These are phyloP conservation scores for Leptinotarsa haldemani DNA, from an alignment of 2,888 invertebrate species.

Conservation along the genomic window DNA sequence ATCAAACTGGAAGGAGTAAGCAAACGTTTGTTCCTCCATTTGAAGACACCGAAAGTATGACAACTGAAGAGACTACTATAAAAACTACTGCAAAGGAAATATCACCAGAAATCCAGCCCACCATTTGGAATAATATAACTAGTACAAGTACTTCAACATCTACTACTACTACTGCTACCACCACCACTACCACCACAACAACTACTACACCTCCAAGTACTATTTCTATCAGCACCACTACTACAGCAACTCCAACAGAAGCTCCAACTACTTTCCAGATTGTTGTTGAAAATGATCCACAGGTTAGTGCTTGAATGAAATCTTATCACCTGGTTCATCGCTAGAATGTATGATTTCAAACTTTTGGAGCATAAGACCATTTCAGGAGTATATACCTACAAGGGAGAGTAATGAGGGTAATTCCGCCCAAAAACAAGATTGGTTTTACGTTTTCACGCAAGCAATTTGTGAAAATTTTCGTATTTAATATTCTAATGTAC, in stretches of 20 bases:
- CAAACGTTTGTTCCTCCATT: slow-evolving; percentile 45
- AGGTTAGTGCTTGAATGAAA: slow-evolving; percentile 26
- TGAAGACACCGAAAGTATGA: slow-evolving; percentile 39
- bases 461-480: no score
- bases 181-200: slow-evolving; percentile 41
- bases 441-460: no score
- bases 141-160: slow-evolving; percentile 57
- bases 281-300: slow-evolving; percentile 51
- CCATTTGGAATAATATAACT: slow-evolving; percentile 30
- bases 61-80: slow-evolving; percentile 40
- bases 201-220: slow-evolving; percentile 56
- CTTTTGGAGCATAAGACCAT: no score
- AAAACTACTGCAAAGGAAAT: slow-evolving; percentile 30
- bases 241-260: slow-evolving; percentile 52
- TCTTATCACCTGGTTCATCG: no score
- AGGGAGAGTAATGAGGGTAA: no score
- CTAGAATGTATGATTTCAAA: no score
- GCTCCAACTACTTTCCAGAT: slow-evolving; percentile 48
- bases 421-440: no score
- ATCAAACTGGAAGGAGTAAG: slow-evolving; percentile 40
- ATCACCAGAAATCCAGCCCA: slow-evolving; percentile 18
- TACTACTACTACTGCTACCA: slow-evolving; percentile 33
- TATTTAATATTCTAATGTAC: no score
- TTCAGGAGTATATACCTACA: no score
- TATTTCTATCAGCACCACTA: slow-evolving; percentile 39